These are phyloP conservation scores for Antennarius striatus DNA, from an alignment of 2,113 vertebrate genomes.

Conservation along the genomic window DNA sequence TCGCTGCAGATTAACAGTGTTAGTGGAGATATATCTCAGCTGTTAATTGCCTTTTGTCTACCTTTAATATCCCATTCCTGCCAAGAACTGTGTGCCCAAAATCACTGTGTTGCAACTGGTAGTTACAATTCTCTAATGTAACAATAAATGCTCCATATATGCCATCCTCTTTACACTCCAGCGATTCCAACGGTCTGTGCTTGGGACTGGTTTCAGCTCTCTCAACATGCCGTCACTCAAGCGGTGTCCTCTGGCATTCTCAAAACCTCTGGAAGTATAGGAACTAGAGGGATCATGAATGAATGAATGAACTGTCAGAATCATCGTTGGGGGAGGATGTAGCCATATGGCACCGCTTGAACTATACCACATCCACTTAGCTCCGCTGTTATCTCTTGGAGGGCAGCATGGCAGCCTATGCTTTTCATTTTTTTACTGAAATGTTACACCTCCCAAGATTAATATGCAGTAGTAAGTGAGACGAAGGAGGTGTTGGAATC, in stretches of 20 bases:
- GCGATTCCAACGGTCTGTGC: constrained; percentile 32
- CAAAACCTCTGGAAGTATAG: constrained; percentile 44
- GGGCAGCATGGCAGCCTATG: not conserved
- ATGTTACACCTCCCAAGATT: not conserved
- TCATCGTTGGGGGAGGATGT: constrained; percentile 41
- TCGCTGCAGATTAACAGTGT: not conserved
- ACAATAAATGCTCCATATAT: constrained; percentile 34
- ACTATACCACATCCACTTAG: constrained; percentile 53
- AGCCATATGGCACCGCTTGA: constrained; percentile 66
- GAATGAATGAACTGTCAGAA: constrained; percentile 57
- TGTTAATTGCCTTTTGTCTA: constrained; percentile 5
- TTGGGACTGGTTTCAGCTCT: constrained; percentile 28
- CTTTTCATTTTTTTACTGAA: not conserved
- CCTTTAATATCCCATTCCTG: constrained; percentile 14
- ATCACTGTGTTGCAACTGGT: constrained; percentile 7
- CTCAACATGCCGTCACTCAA: constrained; percentile 4
- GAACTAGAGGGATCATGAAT: constrained; percentile 53
- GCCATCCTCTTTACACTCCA: constrained; percentile 18
- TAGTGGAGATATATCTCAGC: too few species aligned
- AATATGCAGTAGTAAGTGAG: not conserved
- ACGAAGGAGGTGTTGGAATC: not conserved
- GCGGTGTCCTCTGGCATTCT: constrained; percentile 22
- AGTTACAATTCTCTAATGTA: constrained; percentile 6
- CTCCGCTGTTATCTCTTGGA: constrained; percentile 13
- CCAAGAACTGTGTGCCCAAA: constrained; percentile 2